A percentile compares a stretch with the other conserved stretches of the same genome.
These are phyloP conservation scores for Andrena hattorfiana DNA, from an alignment of 2,888 invertebrate species.

Conservation along the genomic window DNA sequence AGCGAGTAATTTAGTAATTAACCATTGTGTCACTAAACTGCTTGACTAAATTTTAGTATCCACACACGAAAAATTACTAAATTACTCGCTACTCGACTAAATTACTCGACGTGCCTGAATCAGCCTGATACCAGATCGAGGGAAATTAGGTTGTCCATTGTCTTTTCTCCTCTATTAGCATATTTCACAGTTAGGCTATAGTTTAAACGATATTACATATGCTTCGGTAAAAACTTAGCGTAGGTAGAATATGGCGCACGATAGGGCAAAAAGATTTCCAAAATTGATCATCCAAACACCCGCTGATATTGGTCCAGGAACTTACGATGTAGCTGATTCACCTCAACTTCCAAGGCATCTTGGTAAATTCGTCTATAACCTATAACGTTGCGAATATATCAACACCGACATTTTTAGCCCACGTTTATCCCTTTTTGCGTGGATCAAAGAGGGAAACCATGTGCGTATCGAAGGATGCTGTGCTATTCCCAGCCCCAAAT, in stretches of 20 bases:
- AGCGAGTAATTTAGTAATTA: no score
- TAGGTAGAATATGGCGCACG: slow-evolving; percentile 63
- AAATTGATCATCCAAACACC: slow-evolving; percentile 62
- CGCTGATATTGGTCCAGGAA: slow-evolving; percentile 69
- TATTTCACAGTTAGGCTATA: slow-evolving; percentile 6
- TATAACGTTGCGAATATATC: not conserved
- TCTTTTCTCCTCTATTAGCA: not conserved
- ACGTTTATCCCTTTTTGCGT: slow-evolving; percentile 66
- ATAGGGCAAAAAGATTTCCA: slow-evolving; percentile 64
- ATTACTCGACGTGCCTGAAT: no score
- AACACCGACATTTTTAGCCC: not conserved
- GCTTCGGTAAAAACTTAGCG: not conserved
- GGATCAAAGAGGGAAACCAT: slow-evolving; percentile 64
- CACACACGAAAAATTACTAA: no score
- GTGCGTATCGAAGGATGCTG: slow-evolving; percentile 54
- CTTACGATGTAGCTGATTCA: slow-evolving; percentile 62
- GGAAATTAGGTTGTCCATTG: not conserved
- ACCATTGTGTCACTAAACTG: no score
- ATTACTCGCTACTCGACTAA: no score
- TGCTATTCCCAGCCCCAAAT: slow-evolving; percentile 67
- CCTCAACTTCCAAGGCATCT: slow-evolving; percentile 59
- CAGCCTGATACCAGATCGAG: not conserved
- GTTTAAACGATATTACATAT: not conserved
- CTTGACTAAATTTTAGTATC: no score
- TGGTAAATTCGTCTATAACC: slow-evolving; percentile 43